Base-by-base conservation (phyloP, 2,797 vertebrate species). In the Artibeus jamaicensis region DNA sequence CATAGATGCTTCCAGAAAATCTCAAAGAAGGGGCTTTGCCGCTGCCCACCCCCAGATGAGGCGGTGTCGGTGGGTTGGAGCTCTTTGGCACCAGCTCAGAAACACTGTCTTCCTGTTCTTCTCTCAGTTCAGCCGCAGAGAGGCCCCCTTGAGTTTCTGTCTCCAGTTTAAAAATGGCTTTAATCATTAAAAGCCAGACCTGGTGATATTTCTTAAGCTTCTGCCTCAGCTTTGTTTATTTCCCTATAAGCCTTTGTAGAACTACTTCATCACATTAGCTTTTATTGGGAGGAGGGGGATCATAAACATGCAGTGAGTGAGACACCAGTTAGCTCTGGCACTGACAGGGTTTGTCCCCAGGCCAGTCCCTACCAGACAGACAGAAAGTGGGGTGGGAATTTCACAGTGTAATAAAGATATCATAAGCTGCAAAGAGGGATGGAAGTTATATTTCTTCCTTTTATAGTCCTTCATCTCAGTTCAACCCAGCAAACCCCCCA, bases 201-300 rank as follows among this genome's bases (percentile, higher is more conserved):
- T 86, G 42, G 76, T 26, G 29, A 86, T 93, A 84, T 78, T 86
- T 94, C 89, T 89, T 39, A 59, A 68, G 89, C 57, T 86, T 96
- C 81, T 46, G 39, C 87, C 32, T 65, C 67, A 21, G 42, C 89
- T 90, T 94, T 73, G 39, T 95, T 92, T 77, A 19, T 96, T 94
- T 96, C 92, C 46, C 89, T 37, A 6, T 26, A 44, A 24, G 73
- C 87, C 87, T 89, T 93, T 93, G 71, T 93, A 71, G 24, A 92
- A 76, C n/a, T 12, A n/a, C 68, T 93, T 94, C 10, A 83, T 91
- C 81, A 42, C 14, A 6, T 90, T 83, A 62, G 50, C 88, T 96
- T 87, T 91, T 67, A 44, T 86, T 71, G 59, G 53, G 42, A 82
- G 46, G 29, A 15, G 32, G 10, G n/a, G 9, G 14, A 44, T 6